A percentile compares a stretch with the other conserved stretches of the same genome.
These are phyloP conservation scores for Scaptodrosophila lebanonensis DNA, from an alignment of 1,140 invertebrate genomes.

Conservation along the genomic window DNA sequence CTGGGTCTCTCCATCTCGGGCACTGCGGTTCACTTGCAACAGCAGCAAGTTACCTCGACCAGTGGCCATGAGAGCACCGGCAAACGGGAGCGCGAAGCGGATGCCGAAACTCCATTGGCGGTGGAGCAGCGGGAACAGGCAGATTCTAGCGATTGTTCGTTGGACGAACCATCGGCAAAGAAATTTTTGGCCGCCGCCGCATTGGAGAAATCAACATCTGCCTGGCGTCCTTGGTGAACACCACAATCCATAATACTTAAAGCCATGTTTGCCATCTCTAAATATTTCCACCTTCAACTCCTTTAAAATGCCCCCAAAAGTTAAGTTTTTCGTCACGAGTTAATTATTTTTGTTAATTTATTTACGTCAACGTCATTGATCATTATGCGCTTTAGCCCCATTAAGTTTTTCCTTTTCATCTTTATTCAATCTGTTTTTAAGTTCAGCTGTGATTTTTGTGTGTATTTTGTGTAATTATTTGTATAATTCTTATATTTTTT, in stretches of 20 bases:
- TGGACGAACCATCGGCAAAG: constrained; percentile 60
- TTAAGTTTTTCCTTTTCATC: constrained; percentile 24
- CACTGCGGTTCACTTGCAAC: constrained; percentile 56
- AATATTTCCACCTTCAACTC: too few relatives aligned
- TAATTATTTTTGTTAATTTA: constrained; percentile 57
- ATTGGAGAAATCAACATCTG: constrained; percentile 45
- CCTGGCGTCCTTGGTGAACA: constrained; percentile 49
- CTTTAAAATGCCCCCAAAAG: constrained; percentile 17
- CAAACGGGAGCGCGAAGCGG: constrained; percentile 48
- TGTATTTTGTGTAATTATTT: constrained; percentile 64
- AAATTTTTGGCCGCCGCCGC: constrained; percentile 55
- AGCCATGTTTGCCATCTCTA: too few relatives aligned
- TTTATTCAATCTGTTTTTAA: constrained; percentile 56
- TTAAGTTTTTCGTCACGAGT: constrained; percentile 45
- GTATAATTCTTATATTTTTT: constrained; percentile 23
- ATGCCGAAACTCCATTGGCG: constrained; percentile 24
- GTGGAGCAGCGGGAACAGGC: constrained; percentile 28
- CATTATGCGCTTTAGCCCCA: constrained; percentile 40
- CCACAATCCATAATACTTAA: neutral
- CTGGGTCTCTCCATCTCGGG: constrained; percentile 33
- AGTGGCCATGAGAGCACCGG: constrained; percentile 41
- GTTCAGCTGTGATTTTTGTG: constrained; percentile 73
- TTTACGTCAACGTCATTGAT: constrained; percentile 44
- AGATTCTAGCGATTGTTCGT: constrained; percentile 66
- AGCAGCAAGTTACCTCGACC: constrained; percentile 72